Base-by-base conservation (phyloP, 2,113 vertebrate genomes). In the Nothobranchius kuhntae region DNA sequence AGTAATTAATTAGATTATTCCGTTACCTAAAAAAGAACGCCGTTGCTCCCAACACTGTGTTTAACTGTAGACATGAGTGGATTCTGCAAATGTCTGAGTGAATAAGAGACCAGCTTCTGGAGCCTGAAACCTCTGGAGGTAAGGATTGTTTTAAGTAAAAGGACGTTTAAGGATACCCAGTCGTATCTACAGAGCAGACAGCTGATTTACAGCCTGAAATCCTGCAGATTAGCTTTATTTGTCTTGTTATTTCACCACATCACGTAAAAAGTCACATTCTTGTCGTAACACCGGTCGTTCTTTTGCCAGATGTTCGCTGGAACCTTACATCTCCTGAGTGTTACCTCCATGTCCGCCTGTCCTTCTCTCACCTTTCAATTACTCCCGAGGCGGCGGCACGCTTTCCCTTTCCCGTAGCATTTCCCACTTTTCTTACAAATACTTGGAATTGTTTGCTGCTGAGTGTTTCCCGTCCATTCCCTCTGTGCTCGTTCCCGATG, bases 401-500 rank as follows among this genome's bases (percentile, higher is more conserved):
- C 84, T 64, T 57, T 73, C 50, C 65, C 42, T 59, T 55, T 38
- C 51, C 40, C 44, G 45, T 74, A 72, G 67, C 38, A 56, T 60
- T 70, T 55, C 72, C 71, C 68, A 63, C 69, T 77, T 61, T 71
- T 55, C 47, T 50, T 62, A 80, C 57, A 63, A 84, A 81, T 86
- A 84, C 66, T 30, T 77, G 87, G 65, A 90, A 77, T 83, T 77
- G 87, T 84, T 86, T 82, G 61, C 73, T 79, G 65, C 44, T 75
- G 58, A 70, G 68, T 68, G 75, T 50, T 56, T 35, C 65, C 56
- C 65, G 8, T 13, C 21, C 57, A 38, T 40, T 61, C 54, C 63
- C 47, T 61, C 68, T 38, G 40, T 38, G 65, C 78, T 61, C 46
- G 47, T 80, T 64, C 76, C 68, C 62, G 26, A 64, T 76, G 65